Base-by-base conservation (phyloP, 2,797 vertebrate genomes). In the Zenarchopterus dispar region DNA sequence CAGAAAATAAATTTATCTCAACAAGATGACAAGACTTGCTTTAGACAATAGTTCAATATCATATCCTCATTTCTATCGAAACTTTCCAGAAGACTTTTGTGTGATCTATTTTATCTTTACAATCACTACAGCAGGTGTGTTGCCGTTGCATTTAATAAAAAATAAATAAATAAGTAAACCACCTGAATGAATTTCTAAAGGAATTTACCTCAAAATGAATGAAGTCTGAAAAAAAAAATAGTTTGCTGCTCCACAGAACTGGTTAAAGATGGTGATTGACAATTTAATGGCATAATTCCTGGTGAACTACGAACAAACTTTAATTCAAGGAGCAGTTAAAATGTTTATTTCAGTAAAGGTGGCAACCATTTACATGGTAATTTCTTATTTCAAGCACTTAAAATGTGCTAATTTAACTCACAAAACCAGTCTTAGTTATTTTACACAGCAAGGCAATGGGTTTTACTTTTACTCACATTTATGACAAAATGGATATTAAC, bases 361-460 rank as follows among this genome's bases (percentile, higher is more conserved):
- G 62, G 28, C 18, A 41, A 22, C 16, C 33, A 7, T 1, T 67
- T 60, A 36, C 15, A 56, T 9, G 36, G 36, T 33, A 64, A 68
- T 39, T 58, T 7, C 23, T 57, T 21, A 51, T 13, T 36, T 2
- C 1, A 44, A 47, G 3, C 45, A 51, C 22, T 63, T 17, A 15
- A 61, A 46, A 67, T 49, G n/a, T 51, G 17, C 36, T 44, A 26
- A 54, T 54, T 61, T 42, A 44, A 45, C 26, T 36, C 55, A 42
- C 52, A 21, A 53, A 24, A 48, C 21, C 1, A 23, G n/a, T 53
- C 8, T 55, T 5, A 24, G 16, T 46, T 60, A 21, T 47, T 70
- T 75, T 46, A 61, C 15, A 46, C 33, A 4, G 18, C 16, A 43
- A 43, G 22, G 17, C n/a, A 6, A 22, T 6, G 11, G 13, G 16